phyloP scores from a whole-genome alignment of 2,113 vertebrate genomes.

The Collichthys lucidus region DNA sequence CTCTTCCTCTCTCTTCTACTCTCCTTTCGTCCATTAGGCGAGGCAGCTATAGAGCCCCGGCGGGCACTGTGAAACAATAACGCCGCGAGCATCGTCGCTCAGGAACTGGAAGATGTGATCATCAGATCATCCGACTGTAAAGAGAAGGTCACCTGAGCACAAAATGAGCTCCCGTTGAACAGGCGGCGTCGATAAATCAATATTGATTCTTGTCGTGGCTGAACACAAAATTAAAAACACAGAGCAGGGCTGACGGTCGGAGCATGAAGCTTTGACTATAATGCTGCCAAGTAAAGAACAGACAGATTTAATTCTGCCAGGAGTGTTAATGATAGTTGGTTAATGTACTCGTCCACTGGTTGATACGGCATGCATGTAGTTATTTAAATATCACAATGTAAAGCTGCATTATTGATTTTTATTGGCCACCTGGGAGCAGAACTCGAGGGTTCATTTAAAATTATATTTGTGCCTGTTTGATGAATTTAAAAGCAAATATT shows the following conservation, averaged over 20 bases:
- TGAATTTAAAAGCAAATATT: not conserved
- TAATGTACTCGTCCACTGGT: not conserved
- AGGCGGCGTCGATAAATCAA: not conserved
- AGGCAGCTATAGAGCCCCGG: constrained; percentile 1
- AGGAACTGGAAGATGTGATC: constrained; percentile 32
- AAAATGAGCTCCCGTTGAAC: constrained; percentile 17
- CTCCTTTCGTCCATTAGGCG: constrained; percentile 48
- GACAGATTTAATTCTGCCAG: not conserved
- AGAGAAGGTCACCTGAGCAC: constrained; percentile 36
- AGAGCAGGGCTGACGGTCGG: not conserved
- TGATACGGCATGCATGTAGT: not conserved
- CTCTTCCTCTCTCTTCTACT: no score
- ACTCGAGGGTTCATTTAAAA: not conserved
- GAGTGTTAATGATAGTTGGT: not conserved
- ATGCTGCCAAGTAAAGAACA: not conserved
- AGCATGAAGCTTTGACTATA: not conserved
- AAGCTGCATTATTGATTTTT: not conserved
- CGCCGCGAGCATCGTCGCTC: not conserved
- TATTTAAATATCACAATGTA: not conserved
- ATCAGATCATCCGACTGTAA: constrained; percentile 16
- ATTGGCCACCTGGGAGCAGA: not conserved
- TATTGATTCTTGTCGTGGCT: not conserved
- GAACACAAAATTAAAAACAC: not conserved
- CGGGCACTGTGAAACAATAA: constrained; percentile 18
- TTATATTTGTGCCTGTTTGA: not conserved